These are phyloP conservation scores for Dallia pectoralis DNA, from an alignment of 2,797 vertebrate genomes.

Conservation along the genomic window DNA sequence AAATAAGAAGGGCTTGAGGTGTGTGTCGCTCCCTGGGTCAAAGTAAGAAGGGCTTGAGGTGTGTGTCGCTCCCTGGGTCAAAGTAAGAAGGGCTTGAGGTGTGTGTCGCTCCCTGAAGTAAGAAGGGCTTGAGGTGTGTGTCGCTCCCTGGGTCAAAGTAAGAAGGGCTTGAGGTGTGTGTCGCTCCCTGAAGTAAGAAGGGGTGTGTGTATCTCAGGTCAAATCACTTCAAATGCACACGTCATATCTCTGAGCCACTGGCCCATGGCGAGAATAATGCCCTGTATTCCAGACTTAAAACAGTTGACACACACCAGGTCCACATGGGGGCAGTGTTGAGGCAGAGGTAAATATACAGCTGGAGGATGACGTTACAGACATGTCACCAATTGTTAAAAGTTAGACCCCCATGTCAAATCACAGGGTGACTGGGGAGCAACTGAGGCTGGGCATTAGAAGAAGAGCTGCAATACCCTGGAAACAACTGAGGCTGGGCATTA, in stretches of 20 bases:
- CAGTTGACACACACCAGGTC: neutral
- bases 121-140: too few relatives aligned
- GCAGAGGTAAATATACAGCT: neutral
- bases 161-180: neutral
- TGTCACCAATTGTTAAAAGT: too few relatives aligned
- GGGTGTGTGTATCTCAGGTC: neutral
- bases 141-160: neutral
- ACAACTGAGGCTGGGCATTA: neutral
- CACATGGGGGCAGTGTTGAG: neutral
- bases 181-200: too few relatives aligned
- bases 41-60: too few relatives aligned
- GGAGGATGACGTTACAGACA: neutral
- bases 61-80: neutral
- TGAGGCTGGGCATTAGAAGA: neutral
- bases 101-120: too few relatives aligned
- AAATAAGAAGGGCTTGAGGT: neutral
- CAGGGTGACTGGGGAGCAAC: too few relatives aligned
- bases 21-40: too few relatives aligned
- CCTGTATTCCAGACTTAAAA: neutral
- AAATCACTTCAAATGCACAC: neutral
- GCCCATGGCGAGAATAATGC: neutral
- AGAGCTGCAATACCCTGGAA: neutral
- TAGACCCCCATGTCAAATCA: too few relatives aligned
- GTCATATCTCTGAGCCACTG: neutral
- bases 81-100: neutral